These are phyloP conservation scores for Ophraella communa DNA, from an alignment of 2,888 invertebrate species.

Conservation along the genomic window DNA sequence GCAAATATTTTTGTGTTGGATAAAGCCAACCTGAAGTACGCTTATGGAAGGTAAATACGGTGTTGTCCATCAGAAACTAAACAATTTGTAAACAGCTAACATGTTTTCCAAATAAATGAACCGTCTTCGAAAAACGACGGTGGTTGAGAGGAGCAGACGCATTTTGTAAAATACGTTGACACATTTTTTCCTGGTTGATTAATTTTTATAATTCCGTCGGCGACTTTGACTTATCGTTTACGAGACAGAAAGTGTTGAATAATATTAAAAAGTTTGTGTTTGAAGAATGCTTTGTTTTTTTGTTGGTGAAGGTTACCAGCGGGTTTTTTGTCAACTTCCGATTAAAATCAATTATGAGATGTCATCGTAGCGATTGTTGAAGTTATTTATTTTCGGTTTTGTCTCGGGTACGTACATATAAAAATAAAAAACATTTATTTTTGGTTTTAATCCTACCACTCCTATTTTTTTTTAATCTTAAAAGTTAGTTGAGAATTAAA, in stretches of 20 bases:
- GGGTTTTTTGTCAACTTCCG: conserved; percentile 16
- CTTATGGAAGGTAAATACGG: neutral
- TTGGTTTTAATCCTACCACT: too few species aligned
- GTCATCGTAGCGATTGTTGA: conserved; percentile 8
- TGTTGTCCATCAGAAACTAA: conserved; percentile 28
- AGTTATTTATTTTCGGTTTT: neutral
- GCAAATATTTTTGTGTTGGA: neutral
- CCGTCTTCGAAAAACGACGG: conserved; percentile 10
- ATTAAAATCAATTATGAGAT: conserved; percentile 22
- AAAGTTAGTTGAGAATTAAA: too few species aligned
- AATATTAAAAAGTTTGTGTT: conserved; percentile 10
- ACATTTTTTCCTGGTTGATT: conserved; percentile 35
- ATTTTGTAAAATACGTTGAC: conserved; percentile 22
- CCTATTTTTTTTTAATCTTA: too few species aligned
- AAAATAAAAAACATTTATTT: too few species aligned
- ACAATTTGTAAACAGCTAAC: conserved; percentile 41
- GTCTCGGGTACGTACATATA: neutral
- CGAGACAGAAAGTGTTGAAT: conserved; percentile 28
- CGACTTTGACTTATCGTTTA: conserved; percentile 35
- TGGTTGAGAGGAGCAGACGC: conserved; percentile 13
- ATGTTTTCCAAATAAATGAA: conserved; percentile 36
- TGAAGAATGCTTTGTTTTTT: conserved; percentile 17
- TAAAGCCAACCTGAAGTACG: neutral
- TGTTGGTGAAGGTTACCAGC: neutral
- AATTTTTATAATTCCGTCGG: conserved; percentile 35